Evolutionary conservation across 1,140 invertebrate species (phyloP).

Genomic region (Paraescarpia echinospica): DNA sequence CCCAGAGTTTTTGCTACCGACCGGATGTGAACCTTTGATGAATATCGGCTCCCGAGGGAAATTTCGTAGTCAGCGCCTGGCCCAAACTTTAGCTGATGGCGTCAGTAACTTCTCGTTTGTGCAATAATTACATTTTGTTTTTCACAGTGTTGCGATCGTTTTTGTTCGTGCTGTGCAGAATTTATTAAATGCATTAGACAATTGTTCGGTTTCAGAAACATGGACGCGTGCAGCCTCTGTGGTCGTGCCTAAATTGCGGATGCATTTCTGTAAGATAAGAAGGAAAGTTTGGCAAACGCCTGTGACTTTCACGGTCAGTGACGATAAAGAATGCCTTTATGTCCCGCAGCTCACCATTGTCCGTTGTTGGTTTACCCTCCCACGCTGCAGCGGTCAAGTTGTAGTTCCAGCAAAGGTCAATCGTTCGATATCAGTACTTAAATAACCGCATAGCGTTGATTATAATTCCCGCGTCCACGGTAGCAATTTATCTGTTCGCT

Average conservation of each 20-base stretch:
- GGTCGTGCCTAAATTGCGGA: background rate
- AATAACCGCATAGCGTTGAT: background rate
- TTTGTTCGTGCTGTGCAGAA: background rate
- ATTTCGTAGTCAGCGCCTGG: background rate
- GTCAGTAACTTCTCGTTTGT: background rate
- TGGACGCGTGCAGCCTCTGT: background rate
- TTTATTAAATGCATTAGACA: background rate
- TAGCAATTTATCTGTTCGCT: background rate
- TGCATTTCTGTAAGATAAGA: background rate
- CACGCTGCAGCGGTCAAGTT: background rate
- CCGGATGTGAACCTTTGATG: background rate
- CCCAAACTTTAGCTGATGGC: background rate
- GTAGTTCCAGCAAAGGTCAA: background rate
- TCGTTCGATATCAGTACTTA: background rate
- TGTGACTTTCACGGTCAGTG: conserved; percentile 3
- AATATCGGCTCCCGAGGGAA: background rate
- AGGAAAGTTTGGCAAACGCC: background rate
- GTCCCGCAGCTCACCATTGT: background rate
- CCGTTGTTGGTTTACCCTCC: background rate
- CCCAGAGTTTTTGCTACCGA: background rate
- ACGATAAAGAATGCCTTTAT: background rate
- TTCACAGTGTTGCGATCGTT: background rate
- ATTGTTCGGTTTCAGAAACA: background rate
- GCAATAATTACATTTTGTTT: background rate
- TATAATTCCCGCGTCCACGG: background rate